These are phyloP conservation scores for Exephanes ischioxanthus DNA, from an alignment of 2,888 invertebrate species.

Conservation along the genomic window DNA sequence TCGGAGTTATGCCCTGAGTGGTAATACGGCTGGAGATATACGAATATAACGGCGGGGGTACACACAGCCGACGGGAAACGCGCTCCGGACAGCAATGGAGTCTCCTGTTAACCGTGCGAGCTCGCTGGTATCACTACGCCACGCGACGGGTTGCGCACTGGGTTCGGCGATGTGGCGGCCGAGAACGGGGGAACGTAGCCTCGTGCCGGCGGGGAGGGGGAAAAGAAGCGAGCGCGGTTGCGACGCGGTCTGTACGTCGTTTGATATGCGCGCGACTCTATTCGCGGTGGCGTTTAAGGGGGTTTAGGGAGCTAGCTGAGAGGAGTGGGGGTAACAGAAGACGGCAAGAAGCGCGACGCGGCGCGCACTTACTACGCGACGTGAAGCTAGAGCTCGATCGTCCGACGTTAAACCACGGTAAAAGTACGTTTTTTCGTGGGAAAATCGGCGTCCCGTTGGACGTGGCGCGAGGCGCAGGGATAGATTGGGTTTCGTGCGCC, in stretches of 20 bases:
- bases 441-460: conserved; percentile 64
- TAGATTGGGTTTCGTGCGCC: conserved; percentile 86
- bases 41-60: conserved; percentile 65
- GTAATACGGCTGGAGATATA: conserved; percentile 7
- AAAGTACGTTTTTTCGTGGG: conserved; percentile 54
- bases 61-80: conserved; percentile 82
- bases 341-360: conserved; percentile 70
- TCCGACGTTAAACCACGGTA: conserved; percentile 55
- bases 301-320: background rate
- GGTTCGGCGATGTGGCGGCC: conserved; percentile 59
- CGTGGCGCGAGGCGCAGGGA: conserved; percentile 65
- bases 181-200: conserved; percentile 59
- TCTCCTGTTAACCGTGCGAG: conserved; percentile 75
- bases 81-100: conserved; percentile 83
- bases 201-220: conserved; percentile 70
- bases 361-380: conserved; percentile 78
- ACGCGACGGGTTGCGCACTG: conserved; percentile 68
- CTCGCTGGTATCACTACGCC: conserved; percentile 81
- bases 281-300: conserved; percentile 39
- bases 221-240: conserved; percentile 69
- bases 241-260: conserved; percentile 76
- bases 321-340: conserved; percentile 25
- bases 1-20: conserved; percentile 14
- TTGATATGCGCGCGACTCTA: conserved; percentile 43
- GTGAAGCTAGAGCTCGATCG: conserved; percentile 74